Base-by-base conservation (phyloP, 1,140 invertebrate genomes). In the Atta cephalotes region DNA sequence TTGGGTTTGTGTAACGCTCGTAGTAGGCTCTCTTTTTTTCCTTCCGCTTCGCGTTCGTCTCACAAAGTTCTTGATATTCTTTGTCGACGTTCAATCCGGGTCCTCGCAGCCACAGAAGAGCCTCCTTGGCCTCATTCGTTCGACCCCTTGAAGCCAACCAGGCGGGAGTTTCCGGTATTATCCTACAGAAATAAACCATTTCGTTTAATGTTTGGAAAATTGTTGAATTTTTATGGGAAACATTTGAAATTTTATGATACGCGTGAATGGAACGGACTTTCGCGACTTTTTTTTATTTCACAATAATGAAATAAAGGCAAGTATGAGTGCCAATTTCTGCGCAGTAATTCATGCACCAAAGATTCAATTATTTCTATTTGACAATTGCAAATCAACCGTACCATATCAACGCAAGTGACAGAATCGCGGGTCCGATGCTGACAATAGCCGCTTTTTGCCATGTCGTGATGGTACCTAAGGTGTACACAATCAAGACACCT, bases 131-230 rank as follows among this genome's bases (percentile, higher is more conserved):
- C 16, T 97, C 96, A 4, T 96, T 95, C 63, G 96, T 95, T 16
- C 96, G 94, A 3, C 96, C 96, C 77, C 96, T 94, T 25, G 96
- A 94, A 0, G 96, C 94, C 21, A 97, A 92, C 97, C 97, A 98
- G 1, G 96, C 96, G 1, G 97, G 97, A 39, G 96, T 97, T 92
- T 98, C 97, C 0, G 97, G 97, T 25, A 97, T 95, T 78, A 96
- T 95, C 72, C 96, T 96, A 21, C 10, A 56, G 10, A 71, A 25
- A 14, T 9, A 16, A 78, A 68, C 25, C 25, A 25, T 21, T 28
- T 56, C 3, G 4, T 56, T 66, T 9, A 66, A 18, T 7, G 18
- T 58, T 68, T 7, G 21, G n/a, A 80, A 68, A 9, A 80, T 51
- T 16, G 18, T n/a, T 39, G 5, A 58, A 31, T 35, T n/a, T 53